Evolutionary conservation across 2,113 vertebrate genomes (phyloP).

Genomic region (Dolichallabes microphthalmus): DNA sequence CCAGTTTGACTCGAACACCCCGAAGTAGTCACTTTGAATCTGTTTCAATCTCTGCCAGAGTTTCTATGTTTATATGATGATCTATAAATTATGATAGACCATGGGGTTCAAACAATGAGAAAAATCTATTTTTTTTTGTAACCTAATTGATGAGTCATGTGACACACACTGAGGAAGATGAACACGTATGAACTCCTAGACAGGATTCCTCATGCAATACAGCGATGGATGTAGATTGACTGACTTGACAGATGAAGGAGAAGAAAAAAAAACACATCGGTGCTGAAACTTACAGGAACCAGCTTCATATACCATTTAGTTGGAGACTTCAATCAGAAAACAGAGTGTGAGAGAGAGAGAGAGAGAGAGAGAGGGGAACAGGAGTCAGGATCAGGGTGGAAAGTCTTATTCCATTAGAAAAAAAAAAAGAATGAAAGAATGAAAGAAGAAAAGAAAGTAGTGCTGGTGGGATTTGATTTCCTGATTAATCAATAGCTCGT

Average conservation of each 20-base stretch:
- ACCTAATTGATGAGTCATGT: neutral
- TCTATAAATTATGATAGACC: neutral
- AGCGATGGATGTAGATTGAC: neutral
- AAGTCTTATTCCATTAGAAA: slow-evolving; percentile 4
- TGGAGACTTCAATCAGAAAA: slow-evolving; percentile 85
- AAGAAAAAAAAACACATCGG: slow-evolving; percentile 57
- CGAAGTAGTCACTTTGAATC: neutral
- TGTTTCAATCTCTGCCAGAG: neutral
- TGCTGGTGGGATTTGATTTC: neutral
- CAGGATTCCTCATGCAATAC: neutral
- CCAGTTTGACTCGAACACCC: too few relatives aligned
- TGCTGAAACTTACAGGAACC: slow-evolving; percentile 94
- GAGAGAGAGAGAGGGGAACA: slow-evolving; percentile 15
- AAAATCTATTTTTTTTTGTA: neutral
- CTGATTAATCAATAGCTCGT: slow-evolving; percentile 26
- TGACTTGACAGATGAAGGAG: slow-evolving; percentile 12
- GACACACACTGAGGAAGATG: neutral
- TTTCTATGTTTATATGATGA: neutral
- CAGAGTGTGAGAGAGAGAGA: slow-evolving; percentile 23
- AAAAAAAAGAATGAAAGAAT: neutral
- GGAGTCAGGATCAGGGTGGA: slow-evolving; percentile 21
- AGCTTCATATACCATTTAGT: slow-evolving; percentile 99
- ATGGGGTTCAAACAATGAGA: neutral
- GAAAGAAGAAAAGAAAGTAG: neutral
- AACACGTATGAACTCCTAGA: neutral